Conservation (phyloP, 2,888 invertebrate species). For the Sinelater perroti region DNA sequence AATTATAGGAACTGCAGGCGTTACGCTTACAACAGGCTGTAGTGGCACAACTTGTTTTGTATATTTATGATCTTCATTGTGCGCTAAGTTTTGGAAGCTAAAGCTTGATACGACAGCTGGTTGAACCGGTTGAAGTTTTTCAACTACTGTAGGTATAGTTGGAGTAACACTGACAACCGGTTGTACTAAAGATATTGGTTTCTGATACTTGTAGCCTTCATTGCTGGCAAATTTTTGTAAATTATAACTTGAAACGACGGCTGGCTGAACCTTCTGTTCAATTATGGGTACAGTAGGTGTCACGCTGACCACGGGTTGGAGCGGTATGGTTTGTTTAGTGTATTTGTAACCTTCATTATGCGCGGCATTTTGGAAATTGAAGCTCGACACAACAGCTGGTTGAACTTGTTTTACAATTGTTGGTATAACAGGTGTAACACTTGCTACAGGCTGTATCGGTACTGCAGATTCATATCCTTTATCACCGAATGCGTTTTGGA, state of each 20-base stretch:
- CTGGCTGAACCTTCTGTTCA: neutral
- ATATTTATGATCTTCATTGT: neutral
- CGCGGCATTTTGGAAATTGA: neutral
- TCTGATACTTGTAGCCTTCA: constrained; percentile 22
- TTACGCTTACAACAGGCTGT: neutral
- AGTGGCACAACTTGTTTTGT: neutral
- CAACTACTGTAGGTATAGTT: neutral
- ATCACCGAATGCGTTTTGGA: neutral
- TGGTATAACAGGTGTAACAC: constrained; percentile 5
- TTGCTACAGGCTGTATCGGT: neutral
- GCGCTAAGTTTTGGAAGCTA: neutral
- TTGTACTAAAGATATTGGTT: constrained; percentile 41
- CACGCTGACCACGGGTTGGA: constrained; percentile 6
- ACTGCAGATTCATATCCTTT: neutral
- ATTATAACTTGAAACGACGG: constrained; percentile 4
- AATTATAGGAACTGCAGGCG: neutral
- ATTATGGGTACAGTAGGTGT: neutral
- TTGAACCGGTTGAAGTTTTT: constrained; percentile 15
- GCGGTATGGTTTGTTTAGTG: neutral
- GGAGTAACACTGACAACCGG: neutral
- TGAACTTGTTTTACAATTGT: neutral
- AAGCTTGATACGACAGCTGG: constrained; percentile 15
- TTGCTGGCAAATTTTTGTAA: neutral
- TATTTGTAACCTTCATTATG: neutral
- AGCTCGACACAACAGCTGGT: neutral